Percentiles rank a stretch among this genome's conserved stretches.
Evolutionary conservation across 2,888 invertebrate species (phyloP).

Genomic region (Abrostola triplasia): DNA sequence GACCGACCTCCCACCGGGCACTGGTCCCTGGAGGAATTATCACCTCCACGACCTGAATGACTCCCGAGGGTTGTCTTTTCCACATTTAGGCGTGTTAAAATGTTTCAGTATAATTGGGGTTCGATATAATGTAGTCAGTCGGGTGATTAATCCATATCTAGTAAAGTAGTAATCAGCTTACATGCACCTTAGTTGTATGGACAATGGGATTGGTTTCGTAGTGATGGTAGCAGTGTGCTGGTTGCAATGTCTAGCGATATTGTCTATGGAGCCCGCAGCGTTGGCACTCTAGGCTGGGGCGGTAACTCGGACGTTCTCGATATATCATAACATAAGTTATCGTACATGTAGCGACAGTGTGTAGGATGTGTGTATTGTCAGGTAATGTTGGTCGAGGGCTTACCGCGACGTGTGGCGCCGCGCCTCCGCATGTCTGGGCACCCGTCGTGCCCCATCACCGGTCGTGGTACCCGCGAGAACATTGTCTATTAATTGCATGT

Average conservation of each 20-base stretch:
- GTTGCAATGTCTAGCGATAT: neutral
- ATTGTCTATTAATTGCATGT: neutral
- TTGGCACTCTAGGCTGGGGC: constrained; percentile 10
- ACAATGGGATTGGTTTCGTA: too few relatives aligned
- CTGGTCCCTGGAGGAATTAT: too few relatives aligned
- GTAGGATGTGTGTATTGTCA: constrained; percentile 2
- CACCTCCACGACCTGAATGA: too few relatives aligned
- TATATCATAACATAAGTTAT: neutral
- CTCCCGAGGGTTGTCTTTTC: too few relatives aligned
- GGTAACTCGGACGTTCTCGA: constrained; percentile 19
- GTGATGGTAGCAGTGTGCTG: too few relatives aligned
- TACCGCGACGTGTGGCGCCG: neutral
- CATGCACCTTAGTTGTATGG: too few relatives aligned
- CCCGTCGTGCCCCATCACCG: neutral
- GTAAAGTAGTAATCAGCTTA: too few relatives aligned
- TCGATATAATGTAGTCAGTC: too few relatives aligned
- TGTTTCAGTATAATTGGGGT: too few relatives aligned
- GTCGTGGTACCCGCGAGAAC: constrained; percentile 6
- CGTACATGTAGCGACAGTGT: neutral
- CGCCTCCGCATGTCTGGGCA: constrained; percentile 1
- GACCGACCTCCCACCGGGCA: too few relatives aligned
- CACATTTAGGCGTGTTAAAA: too few relatives aligned
- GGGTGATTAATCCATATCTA: too few relatives aligned
- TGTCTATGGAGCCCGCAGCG: constrained; percentile 25
- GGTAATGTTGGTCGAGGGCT: neutral